phyloP scores from a whole-genome alignment of 1,140 invertebrate genomes.

The Maconellicoccus hirsutus region DNA sequence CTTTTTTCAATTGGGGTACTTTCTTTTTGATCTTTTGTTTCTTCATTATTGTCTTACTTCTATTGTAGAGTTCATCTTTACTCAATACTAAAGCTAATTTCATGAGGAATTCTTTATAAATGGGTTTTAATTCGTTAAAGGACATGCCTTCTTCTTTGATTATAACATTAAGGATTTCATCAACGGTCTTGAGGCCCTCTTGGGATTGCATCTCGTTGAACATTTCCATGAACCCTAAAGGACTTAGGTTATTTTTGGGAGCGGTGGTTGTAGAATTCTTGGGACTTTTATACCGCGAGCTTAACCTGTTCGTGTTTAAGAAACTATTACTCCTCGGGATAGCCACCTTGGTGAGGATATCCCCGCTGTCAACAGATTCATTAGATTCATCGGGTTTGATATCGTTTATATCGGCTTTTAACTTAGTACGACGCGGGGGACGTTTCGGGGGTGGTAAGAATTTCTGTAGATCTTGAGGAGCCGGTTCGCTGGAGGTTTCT shows the following conservation, averaged over 20 bases:
- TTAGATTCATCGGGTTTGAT: neutral
- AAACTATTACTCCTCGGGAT: conserved; percentile 71
- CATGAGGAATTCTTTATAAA: conserved; percentile 77
- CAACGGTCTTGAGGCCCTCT: conserved; percentile 72
- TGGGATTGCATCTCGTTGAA: conserved; percentile 72
- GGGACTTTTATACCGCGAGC: conserved; percentile 42
- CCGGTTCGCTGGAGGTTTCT: conserved; percentile 11
- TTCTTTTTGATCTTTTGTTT: conserved; percentile 53
- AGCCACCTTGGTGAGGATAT: conserved; percentile 69
- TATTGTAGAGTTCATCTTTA: conserved; percentile 78
- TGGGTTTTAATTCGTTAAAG: conserved; percentile 79
- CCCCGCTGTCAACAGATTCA: conserved; percentile 37
- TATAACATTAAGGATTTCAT: conserved; percentile 75
- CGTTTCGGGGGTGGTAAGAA: neutral
- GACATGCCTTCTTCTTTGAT: conserved; percentile 84
- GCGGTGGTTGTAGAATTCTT: neutral
- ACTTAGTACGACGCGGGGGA: neutral
- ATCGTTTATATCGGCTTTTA: neutral
- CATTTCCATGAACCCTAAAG: conserved; percentile 66
- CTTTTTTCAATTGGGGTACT: conserved; percentile 30
- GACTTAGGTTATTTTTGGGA: conserved; percentile 31
- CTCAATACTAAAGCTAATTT: conserved; percentile 75
- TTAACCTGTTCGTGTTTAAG: conserved; percentile 47
- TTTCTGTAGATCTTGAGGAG: neutral
- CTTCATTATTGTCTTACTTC: conserved; percentile 78